Evolutionary conservation across 2,797 vertebrate genomes (phyloP).

Genomic region (Myotis pilosus): DNA sequence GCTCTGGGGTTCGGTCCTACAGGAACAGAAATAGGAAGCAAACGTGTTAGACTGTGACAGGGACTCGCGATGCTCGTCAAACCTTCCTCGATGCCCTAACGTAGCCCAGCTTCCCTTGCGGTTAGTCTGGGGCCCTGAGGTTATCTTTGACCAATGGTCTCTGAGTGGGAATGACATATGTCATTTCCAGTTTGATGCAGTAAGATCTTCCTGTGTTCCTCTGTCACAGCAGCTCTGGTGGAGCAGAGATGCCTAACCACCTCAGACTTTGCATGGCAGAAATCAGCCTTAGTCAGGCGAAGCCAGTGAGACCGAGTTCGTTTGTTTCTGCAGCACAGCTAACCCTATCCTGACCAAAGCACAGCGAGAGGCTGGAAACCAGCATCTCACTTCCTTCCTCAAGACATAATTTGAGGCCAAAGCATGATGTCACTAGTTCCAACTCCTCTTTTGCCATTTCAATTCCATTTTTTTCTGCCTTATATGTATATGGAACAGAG

Average conservation of each 20-base stretch:
- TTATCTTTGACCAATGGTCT: background rate
- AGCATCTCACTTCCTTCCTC: background rate
- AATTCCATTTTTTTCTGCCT: background rate
- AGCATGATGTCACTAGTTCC: background rate
- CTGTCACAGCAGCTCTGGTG: background rate
- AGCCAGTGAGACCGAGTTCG: background rate
- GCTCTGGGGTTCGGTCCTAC: slow-evolving; percentile 82
- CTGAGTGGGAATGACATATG: background rate
- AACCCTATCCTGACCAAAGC: background rate
- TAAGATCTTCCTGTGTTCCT: background rate
- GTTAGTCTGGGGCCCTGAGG: background rate
- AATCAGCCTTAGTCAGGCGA: background rate
- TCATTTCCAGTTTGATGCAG: background rate
- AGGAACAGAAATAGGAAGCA: slow-evolving; percentile 17
- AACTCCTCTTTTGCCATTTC: background rate
- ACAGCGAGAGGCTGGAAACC: background rate
- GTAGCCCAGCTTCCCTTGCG: background rate
- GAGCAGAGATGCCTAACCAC: background rate
- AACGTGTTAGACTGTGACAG: background rate
- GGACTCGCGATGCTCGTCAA: background rate
- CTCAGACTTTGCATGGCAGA: background rate
- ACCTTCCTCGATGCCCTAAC: background rate
- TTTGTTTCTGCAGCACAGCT: background rate
- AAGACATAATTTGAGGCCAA: background rate
- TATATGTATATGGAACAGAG: background rate